Evolutionary conservation across 1,140 invertebrate species (phyloP).

Genomic region (Phenacoccus solenopsis): DNA sequence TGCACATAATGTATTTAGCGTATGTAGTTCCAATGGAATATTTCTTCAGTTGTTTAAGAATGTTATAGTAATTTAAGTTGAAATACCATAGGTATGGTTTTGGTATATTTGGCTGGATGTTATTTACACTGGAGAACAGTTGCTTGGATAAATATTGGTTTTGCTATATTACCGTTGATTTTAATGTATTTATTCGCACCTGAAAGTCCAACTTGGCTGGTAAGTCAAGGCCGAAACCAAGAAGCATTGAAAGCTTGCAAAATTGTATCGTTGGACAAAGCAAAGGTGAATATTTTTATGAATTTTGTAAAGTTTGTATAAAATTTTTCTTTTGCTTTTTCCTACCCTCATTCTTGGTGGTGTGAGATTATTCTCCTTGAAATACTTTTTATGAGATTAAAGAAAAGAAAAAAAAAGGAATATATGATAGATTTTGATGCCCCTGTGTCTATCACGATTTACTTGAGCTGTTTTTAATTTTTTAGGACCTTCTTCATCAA

Average conservation of each 20-base stretch:
- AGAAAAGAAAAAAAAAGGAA: too few species aligned
- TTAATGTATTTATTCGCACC: slow-evolving; percentile 45
- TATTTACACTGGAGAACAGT: slow-evolving; percentile 43
- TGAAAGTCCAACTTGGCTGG: slow-evolving; percentile 52
- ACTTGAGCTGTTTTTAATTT: not conserved
- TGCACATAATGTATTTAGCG: too few species aligned
- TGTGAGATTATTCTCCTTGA: too few species aligned
- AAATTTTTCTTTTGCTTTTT: too few species aligned
- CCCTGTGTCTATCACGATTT: too few species aligned
- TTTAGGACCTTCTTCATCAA: slow-evolving; percentile 27
- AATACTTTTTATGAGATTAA: too few species aligned
- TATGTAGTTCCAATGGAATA: too few species aligned
- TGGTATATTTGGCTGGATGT: slow-evolving; percentile 45
- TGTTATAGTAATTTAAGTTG: not conserved
- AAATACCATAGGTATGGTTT: slow-evolving; percentile 39
- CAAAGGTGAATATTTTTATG: slow-evolving; percentile 7
- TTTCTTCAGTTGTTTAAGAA: not conserved
- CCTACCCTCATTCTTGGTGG: too few species aligned
- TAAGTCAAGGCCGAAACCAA: slow-evolving; percentile 40
- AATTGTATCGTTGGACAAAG: slow-evolving; percentile 23
- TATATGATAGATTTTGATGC: too few species aligned
- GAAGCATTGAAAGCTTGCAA: slow-evolving; percentile 35
- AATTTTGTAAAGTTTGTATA: too few species aligned
- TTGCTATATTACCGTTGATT: slow-evolving; percentile 41
- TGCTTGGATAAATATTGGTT: slow-evolving; percentile 41